Percentiles rank a stretch among this genome's conserved stretches.
phyloP scores from a whole-genome alignment of 2,797 vertebrate genomes.

The Craterocephalus amniculus region DNA sequence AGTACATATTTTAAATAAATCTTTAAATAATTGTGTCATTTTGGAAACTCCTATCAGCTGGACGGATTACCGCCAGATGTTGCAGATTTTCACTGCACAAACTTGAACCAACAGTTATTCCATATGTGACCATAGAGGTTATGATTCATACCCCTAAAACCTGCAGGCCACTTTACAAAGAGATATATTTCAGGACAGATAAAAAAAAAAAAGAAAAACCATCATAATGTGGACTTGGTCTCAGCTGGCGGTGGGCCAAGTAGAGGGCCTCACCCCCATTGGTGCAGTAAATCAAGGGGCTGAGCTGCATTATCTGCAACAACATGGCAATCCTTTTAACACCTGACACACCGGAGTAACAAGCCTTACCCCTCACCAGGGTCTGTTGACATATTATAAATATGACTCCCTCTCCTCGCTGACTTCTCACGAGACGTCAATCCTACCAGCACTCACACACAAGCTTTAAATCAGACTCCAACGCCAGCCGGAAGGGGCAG shows the following conservation, averaged over 20 bases:
- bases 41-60: neutral
- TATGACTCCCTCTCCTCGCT: slow-evolving; percentile 42
- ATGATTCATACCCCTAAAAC: neutral
- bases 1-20: neutral
- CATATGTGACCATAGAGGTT: neutral
- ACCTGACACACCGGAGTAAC: slow-evolving; percentile 60
- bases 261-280: slow-evolving; percentile 30
- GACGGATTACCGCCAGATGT: neutral
- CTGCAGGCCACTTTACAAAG: neutral
- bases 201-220: neutral
- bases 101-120: neutral
- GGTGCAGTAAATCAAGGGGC: slow-evolving; percentile 57
- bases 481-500: slow-evolving; percentile 22
- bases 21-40: neutral
- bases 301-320: slow-evolving; percentile 62
- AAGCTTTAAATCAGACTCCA: slow-evolving; percentile 58
- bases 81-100: neutral
- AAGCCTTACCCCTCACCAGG: slow-evolving; percentile 24
- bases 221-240: slow-evolving; percentile 4
- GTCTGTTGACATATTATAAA: slow-evolving; percentile 59
- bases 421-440: slow-evolving; percentile 67
- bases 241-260: slow-evolving; percentile 17
- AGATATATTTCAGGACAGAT: too few relatives aligned
- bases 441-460: slow-evolving; percentile 33
- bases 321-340: slow-evolving; percentile 76